Base-by-base conservation (phyloP, 2,797 vertebrate species). In the Acridotheres tristis region DNA sequence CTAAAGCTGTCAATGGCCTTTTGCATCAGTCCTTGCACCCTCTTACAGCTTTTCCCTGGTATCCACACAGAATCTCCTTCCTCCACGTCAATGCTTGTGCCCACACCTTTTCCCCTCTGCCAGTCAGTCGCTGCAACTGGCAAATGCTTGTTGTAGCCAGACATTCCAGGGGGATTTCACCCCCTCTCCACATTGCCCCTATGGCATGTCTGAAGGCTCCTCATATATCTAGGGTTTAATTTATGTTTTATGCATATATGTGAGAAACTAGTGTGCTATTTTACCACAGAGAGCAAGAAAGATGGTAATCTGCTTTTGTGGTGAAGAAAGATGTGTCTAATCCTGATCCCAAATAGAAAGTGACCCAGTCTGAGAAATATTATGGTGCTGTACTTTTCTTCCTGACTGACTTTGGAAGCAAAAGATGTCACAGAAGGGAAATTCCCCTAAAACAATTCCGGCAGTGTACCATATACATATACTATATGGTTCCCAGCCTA, bases 141-240 rank as follows among this genome's bases (percentile, higher is more conserved):
- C 16, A 58, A 73, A 42, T 55, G 8, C 53, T 79, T 17, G 0
- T 26, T 54, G 19, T 61, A 61, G 26, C 38, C 75, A 53, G 50
- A 20, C 45, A 26, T 72, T 77, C 36, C 25, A 38, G 63, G 9
- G 30, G 54, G 26, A 4, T 20, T 85, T 74, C 19, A 45, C 3
- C 8, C 11, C 16, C 26, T 85, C 30, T 78, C 63, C 47, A 9
- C 34, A 8, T 18, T 72, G 42, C 11, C 29, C 57, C 38, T 16
- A 0, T 3, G 10, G 27, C 3, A 0, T 36, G 7, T 42, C 29
- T 57, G 69, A 62, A 62, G 43, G 38, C 21, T 75, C 22, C 15
- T 48, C 38, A 1, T 26, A 0, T 29, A 30, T 15, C 42, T 38
- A 5, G 13, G 23, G 13, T 75, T 84, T 38, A 29, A 63, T 47